Base-by-base conservation (phyloP, 2,113 vertebrate species). In the Trochalopteron elliotii region DNA sequence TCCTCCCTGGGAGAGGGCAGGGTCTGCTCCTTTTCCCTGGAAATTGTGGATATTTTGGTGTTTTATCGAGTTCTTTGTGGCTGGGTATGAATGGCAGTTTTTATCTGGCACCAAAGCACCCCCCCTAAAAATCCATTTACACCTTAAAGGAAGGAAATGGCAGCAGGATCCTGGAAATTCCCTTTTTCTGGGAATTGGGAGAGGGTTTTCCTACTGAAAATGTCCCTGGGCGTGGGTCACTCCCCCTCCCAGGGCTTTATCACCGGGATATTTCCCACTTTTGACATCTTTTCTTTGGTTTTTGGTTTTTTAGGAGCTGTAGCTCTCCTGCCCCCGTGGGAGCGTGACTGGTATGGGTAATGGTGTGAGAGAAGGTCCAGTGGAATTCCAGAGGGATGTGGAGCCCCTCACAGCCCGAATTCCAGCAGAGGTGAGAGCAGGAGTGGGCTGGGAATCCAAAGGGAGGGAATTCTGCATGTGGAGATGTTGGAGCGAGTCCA, bases 291-390 rank as follows among this genome's bases (percentile, higher is more conserved):
- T 5, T 9, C 33, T 79, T 31, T 37, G 10, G 7, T 28, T 42
- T 57, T 57, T 13, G 19, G 82, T 19, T 30, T n/a, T n/a, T 7
- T 21, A 98, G 98, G 97, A 96, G 96, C 77, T 6, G 12, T 50
- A 89, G 87, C 93, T 78, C 95, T 96, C 92, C 95, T 97, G 83
- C 89, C 96, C 94, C 86, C 70, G 72, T 60, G 94, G 39, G 56
- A 91, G 84, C 49, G 95, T 92, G 67, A 94, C 93, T 92, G 98
- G 98, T 80, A 89, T 99, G 99, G 99, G 98, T 97, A 99, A 97
- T 98, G 99, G 98, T 97, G 98, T 98, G 94, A 98, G 98, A 97
- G 98, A 98, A 96, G 97, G 96, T 69, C 93, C 71, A 78, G 97
- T 94, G 95, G 94, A 97, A 63, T 98, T 99, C 85, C 92, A 81